Evolutionary conservation across 1,140 invertebrate species (phyloP), one percentile per base, ranked within the genome.

Genomic region (Sweltsa coloradensis): DNA sequence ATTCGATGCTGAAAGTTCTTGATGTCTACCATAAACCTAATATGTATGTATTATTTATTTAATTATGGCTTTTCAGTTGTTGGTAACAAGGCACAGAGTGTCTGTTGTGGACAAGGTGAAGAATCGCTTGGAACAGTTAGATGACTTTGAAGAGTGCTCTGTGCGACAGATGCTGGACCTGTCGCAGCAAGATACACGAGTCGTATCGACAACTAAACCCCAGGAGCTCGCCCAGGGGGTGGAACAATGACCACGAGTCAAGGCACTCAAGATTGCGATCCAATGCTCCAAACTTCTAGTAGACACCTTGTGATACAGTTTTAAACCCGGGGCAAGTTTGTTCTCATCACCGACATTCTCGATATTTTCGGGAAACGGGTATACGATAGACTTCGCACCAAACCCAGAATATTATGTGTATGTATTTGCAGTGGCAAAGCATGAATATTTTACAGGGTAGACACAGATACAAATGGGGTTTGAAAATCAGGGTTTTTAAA

Each of bases 281-380:
- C 60, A 97, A 74, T 95, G 90, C 71, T 86, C 91, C 18, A 96
- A 97, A 71, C 68, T 97, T 53, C 67, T 97, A 21, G 79, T 84
- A 4, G 89, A 96, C 60, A 86, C 85, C 13, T 81, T 51, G 89
- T 87, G 1, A 79, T 94, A 57, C 82, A 83, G 55, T 97, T 97
- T 69, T 98, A 97, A 75, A 93, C 95, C n/a, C n/a, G n/a, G 0
- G 95, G 90, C 67, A 97, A 97, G 74, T 98, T 93, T 78, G 87
- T 95, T 23, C 72, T 97, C 1, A 85, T 97, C 34, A 95, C 90
- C 34, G 93, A 97, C 62, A 91, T 97, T 51, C 69, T 98, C 39
- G 92, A 97, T 62, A 91, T 83, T 58, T 97, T 98, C 76, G 93
- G 93, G 34, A 78, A 83, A 60, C 71, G 97, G 41, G 91, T 98